Percentiles rank a stretch among this genome's conserved stretches.
phyloP scores from a whole-genome alignment of 2,797 vertebrate genomes.

The Enteromius afrohamiltoni region DNA sequence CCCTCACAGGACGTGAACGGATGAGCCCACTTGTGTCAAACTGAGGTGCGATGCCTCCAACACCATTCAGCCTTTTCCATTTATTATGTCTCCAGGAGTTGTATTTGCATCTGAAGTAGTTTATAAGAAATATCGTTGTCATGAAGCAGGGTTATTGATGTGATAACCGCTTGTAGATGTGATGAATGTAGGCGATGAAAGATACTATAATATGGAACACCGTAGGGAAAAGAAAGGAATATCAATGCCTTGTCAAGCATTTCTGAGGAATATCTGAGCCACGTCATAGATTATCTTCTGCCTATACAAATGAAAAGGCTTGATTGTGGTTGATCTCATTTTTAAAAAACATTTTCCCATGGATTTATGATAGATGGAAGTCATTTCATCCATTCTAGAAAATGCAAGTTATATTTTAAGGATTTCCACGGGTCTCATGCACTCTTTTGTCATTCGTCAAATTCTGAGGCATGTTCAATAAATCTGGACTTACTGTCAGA shows the following conservation, averaged over 20 bases:
- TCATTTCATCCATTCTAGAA: conserved; percentile 4
- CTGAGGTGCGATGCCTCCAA: background rate
- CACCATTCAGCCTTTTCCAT: conserved; percentile 34
- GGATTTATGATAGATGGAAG: conserved; percentile 24
- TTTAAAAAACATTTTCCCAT: conserved; percentile 14
- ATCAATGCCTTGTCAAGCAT: conserved; percentile 15
- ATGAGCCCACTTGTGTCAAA: conserved; percentile 35
- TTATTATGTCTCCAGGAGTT: conserved; percentile 25
- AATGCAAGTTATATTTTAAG: conserved; percentile 15
- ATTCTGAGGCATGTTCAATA: conserved; percentile 17
- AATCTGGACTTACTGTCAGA: conserved; percentile 11
- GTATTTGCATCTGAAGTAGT: conserved; percentile 38
- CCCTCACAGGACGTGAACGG: conserved; percentile 8
- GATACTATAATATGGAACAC: conserved; percentile 22
- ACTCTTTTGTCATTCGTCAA: conserved; percentile 33
- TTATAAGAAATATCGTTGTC: conserved; percentile 35
- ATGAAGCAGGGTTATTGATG: conserved; percentile 35
- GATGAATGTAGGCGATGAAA: conserved; percentile 21
- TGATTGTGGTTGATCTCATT: conserved; percentile 28
- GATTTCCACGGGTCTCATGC: background rate
- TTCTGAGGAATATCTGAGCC: conserved; percentile 36
- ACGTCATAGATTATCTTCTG: conserved; percentile 23
- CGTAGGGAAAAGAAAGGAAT: conserved; percentile 12
- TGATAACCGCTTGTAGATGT: conserved; percentile 20
- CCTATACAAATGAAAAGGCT: conserved; percentile 33